Evolutionary conservation across 2,113 vertebrate species (phyloP).

Genomic region (Holacanthus passer): DNA sequence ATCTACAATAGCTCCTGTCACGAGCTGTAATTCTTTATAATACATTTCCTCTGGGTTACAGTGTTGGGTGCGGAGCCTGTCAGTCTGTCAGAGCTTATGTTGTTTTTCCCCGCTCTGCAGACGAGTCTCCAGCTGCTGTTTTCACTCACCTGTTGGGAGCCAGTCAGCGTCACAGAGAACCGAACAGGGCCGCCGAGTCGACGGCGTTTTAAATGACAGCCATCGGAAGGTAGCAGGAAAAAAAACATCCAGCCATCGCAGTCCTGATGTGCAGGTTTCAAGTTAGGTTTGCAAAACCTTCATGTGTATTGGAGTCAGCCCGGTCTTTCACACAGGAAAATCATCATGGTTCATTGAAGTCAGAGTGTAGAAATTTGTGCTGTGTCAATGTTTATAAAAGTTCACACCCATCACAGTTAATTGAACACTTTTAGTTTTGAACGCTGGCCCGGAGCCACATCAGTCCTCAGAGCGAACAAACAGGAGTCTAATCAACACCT

Average conservation of each 20-base stretch:
- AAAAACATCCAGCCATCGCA: too few species aligned
- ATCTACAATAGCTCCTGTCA: background rate
- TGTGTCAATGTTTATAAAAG: background rate
- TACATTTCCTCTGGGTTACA: background rate
- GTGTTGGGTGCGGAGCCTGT: background rate
- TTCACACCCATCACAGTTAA: background rate
- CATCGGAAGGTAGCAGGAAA: too few species aligned
- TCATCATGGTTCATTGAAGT: background rate
- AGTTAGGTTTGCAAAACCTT: too few species aligned
- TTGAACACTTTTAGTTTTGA: background rate
- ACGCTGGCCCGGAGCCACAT: background rate
- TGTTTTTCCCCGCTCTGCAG: background rate
- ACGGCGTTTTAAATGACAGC: background rate
- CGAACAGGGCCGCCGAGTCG: background rate
- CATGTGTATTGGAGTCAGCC: background rate
- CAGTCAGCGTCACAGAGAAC: background rate
- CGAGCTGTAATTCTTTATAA: background rate
- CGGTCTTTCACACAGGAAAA: background rate
- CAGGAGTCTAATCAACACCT: background rate
- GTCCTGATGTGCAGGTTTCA: background rate
- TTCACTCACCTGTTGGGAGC: conserved; percentile 9
- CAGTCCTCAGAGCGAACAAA: background rate
- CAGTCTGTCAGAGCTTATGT: conserved; percentile 9
- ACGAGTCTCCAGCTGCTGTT: conserved; percentile 23
- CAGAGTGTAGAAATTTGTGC: background rate